Conservation (phyloP, 2,113 vertebrate genomes). For the Abramis brama region DNA sequence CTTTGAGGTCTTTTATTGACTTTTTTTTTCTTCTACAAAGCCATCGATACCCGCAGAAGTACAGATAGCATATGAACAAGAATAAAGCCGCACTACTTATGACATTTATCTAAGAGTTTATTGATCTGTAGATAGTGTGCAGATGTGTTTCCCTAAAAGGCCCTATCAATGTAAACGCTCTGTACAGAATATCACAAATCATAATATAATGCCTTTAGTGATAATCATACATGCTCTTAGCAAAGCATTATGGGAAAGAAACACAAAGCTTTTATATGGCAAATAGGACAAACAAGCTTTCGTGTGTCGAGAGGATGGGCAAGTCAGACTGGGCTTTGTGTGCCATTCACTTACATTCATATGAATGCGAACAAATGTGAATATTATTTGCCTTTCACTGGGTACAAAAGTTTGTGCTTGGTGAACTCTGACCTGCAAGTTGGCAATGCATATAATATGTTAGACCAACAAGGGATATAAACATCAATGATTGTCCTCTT, state of each 20-base stretch:
- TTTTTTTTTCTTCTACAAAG: conserved; percentile 20
- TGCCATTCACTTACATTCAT: conserved; percentile 15
- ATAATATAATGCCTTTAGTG: conserved; percentile 32
- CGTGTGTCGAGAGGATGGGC: background rate
- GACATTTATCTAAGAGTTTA: conserved; percentile 51
- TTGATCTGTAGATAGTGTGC: conserved; percentile 25
- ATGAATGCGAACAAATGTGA: conserved; percentile 2
- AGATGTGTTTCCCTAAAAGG: conserved; percentile 30
- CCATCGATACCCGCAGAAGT: conserved; percentile 36
- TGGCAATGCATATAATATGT: background rate
- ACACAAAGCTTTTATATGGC: conserved; percentile 19
- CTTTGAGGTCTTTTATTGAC: conserved; percentile 51
- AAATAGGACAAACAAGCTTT: conserved; percentile 43
- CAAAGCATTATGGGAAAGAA: conserved; percentile 24
- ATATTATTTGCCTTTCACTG: conserved; percentile 24
- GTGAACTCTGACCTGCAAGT: conserved; percentile 6
- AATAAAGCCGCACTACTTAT: conserved; percentile 19
- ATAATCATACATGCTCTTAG: conserved; percentile 37
- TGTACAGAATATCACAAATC: conserved; percentile 19
- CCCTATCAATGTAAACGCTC: conserved; percentile 24
- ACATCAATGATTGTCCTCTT: background rate
- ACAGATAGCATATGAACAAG: conserved; percentile 27
- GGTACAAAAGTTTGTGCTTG: background rate
- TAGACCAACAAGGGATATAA: background rate
- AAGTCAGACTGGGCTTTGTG: background rate